Base-by-base conservation (phyloP, 2,113 vertebrate species). In the Odontophorus gujanensis region DNA sequence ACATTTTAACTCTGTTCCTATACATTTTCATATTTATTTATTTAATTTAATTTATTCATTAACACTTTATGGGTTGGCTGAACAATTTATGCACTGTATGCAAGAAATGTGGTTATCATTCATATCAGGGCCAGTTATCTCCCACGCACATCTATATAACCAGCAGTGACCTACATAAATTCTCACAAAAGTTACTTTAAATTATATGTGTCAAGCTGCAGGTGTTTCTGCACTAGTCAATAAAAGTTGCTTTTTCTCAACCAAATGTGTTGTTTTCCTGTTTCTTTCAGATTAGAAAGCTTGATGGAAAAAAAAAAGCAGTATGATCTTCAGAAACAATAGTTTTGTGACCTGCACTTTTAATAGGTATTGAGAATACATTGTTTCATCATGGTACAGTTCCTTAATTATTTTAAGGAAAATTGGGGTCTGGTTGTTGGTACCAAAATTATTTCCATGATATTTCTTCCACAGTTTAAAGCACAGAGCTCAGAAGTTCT, bases 141-240 rank as follows among this genome's bases (percentile, higher is more conserved):
- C 75, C 62, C 82, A 5, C 53, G 53, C 51, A 87, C 47, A 85
- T 71, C 95, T 77, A 89, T 91, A 36, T 50, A 93, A 95, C 42
- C 91, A 95, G 40, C 80, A 79, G 72, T 96, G 97, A 97, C 98
- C 98, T 98, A 98, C 97, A 98, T 98, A 96, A 62, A 94, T 90
- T 43, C 26, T 81, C 68, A 90, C 76, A 90, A n/a, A 81, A 87
- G 47, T 85, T 67, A 30, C 81, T 95, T 94, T 93, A 87, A 80
- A 75, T 92, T 75, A 73, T 90, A 50, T 77, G 42, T 81, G 75
- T 78, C 66, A 32, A 80, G 57, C 62, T 84, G 95, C 97, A 98
- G 96, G 96, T 98, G 97, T 93, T 96, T 42, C 66, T 91, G 65
- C 69, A 34, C 32, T 50, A 85, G 77, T 78, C 84, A 95, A 74